These are phyloP conservation scores for Heliconius aoede DNA, from an alignment of 2,888 invertebrate species.

Conservation along the genomic window DNA sequence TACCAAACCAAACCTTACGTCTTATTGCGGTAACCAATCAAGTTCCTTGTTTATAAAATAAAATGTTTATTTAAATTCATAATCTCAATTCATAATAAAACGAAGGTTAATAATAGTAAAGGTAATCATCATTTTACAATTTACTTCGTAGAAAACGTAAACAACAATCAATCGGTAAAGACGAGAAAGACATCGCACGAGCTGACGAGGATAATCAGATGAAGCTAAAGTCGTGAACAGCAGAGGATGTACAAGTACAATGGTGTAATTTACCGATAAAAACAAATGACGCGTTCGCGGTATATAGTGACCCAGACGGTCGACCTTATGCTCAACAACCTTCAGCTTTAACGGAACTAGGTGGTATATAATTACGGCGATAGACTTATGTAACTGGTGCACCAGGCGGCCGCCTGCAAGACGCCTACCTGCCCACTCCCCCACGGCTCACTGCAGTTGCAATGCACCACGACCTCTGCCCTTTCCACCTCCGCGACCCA, in stretches of 20 bases:
- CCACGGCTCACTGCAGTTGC: conserved; percentile 58
- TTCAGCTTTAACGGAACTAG: conserved; percentile 72
- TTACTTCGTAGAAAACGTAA: conserved; percentile 17
- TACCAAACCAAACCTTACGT: too few relatives aligned
- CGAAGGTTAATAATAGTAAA: conserved; percentile 30
- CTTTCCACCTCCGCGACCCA: conserved; percentile 60
- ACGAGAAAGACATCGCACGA: background rate
- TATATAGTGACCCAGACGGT: conserved; percentile 51
- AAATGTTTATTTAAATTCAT: conserved; percentile 16
- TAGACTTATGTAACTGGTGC: conserved; percentile 49
- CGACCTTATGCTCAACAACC: conserved; percentile 75
- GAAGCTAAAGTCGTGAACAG: conserved; percentile 19
- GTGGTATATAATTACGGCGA: conserved; percentile 54
- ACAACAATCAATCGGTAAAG: conserved; percentile 15
- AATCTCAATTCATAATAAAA: conserved; percentile 35
- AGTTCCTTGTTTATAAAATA: background rate
- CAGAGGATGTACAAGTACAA: conserved; percentile 9
- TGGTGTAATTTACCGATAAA: conserved; percentile 14
- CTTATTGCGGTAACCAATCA: too few relatives aligned
- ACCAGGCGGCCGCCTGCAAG: conserved; percentile 52
- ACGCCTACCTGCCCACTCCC: conserved; percentile 58
- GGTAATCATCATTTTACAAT: conserved; percentile 27
- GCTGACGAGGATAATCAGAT: conserved; percentile 18
- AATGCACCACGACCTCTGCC: conserved; percentile 72
- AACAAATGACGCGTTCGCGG: conserved; percentile 24